Evolutionary conservation across 2,888 invertebrate genomes (phyloP), one percentile per base, ranked within the genome.

Genomic region (Sinopyrophorus schimmeli): DNA sequence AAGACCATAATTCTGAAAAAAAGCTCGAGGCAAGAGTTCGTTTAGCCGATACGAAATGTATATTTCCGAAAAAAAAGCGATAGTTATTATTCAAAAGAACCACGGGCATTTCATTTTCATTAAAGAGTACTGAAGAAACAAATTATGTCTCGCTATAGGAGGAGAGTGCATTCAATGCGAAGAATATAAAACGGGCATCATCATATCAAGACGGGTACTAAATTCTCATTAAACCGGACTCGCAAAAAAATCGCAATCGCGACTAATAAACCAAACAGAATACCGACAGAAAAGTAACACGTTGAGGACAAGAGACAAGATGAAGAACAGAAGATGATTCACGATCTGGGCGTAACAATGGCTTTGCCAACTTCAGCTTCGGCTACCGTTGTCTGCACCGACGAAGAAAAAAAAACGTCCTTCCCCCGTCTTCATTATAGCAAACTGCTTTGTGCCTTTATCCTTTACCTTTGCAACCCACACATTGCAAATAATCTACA

Each of bases 271-370:
- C 24, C 41, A 14, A 5, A 18, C 24, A 2, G 35, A 35, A 24
- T 24, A 24, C 35, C 10, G 30, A 17, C 10, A 16, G 17, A 17
- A 23, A 32, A 27, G 47, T 34, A 47, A 40, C 47, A 40, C 47
- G 40, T 47, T 21, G 26, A 21, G 43, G 38, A 38, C 44, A 44
- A 38, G 28, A 14, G 42, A 44, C 42, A 38, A 42, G 54, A 55
- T 40, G 51, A 53, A 49, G 42, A 48, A 44, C 49, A 51, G 40
- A 44, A 51, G 58, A 62, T 62, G 62, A 62, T 61, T 62, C 62
- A 62, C 55, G 60, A 53, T 53, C 55, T 40, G 54, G 54, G 53
- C 52, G 58, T 58, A 46, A 61, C 62, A 62, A 62, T 62, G 56
- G 58, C 52, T 50, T 46, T 44, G 54, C 53, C 32, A 43, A 41